Conservation (phyloP, 2,113 vertebrate species). For the Ifrita kowaldi region DNA sequence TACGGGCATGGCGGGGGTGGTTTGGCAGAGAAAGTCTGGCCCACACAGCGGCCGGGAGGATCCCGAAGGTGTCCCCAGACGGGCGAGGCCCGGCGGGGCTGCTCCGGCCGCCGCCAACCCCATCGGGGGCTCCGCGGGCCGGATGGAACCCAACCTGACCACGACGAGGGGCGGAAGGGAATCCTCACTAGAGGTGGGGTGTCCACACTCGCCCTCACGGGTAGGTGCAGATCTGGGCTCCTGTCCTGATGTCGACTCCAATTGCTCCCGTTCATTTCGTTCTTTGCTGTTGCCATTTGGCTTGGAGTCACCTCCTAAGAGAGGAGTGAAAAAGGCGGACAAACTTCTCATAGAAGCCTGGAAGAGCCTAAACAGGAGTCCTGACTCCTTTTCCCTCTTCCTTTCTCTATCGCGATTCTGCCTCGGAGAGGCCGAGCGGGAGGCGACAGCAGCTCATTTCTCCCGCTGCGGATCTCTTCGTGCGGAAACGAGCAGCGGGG, state of each 20-base stretch:
- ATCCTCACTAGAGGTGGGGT: not conserved
- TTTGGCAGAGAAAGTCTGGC: not conserved
- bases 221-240: not conserved
- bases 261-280: not conserved
- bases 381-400: not conserved
- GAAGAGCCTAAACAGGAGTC: not conserved
- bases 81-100: not conserved
- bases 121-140: not conserved
- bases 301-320: not conserved
- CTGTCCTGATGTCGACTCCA: not conserved
- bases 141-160: not conserved
- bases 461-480: not conserved
- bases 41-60: not conserved
- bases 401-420: not conserved
- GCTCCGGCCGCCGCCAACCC: not conserved
- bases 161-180: accelerated
- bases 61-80: not conserved
- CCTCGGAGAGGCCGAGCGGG: not conserved
- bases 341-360: not conserved
- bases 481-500: not conserved
- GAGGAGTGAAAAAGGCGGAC: not conserved
- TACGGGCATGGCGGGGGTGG: accelerated
- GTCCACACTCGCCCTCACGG: not conserved
- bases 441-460: not conserved
- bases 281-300: not conserved